Evolutionary conservation across 1,140 invertebrate genomes (phyloP).

Genomic region (Phortica variegata): DNA sequence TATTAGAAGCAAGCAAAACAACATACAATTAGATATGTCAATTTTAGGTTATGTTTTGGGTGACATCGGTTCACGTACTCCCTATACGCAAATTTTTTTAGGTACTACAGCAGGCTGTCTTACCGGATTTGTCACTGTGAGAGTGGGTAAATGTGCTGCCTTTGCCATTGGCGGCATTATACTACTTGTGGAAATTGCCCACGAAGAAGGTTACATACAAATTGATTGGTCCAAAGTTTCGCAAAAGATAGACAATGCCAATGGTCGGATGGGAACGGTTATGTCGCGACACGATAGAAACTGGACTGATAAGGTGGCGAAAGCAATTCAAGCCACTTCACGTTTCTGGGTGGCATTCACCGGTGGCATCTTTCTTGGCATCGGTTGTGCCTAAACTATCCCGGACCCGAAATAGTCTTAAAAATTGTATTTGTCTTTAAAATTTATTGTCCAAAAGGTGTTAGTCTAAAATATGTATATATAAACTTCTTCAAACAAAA

Average conservation of each 20-base stretch:
- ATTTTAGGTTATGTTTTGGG: neutral
- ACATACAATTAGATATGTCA: slow-evolving; percentile 3
- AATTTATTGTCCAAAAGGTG: too few species aligned
- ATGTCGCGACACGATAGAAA: slow-evolving; percentile 69
- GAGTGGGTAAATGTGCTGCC: slow-evolving; percentile 84
- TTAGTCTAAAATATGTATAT: too few species aligned
- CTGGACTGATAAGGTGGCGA: slow-evolving; percentile 6
- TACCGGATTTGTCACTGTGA: slow-evolving; percentile 82
- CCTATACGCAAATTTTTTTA: too few species aligned
- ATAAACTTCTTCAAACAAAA: too few species aligned
- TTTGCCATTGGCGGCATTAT: slow-evolving; percentile 81
- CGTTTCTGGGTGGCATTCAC: too few species aligned
- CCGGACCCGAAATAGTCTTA: too few species aligned
- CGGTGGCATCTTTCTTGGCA: too few species aligned
- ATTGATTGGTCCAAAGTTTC: slow-evolving; percentile 84
- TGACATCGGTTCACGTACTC: too few species aligned
- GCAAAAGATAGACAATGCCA: slow-evolving; percentile 76
- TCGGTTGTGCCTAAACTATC: too few species aligned
- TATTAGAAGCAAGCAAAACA: slow-evolving; percentile 1
- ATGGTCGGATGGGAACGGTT: too few species aligned
- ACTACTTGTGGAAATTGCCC: slow-evolving; percentile 81
- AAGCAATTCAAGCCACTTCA: too few species aligned
- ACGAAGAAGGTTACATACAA: slow-evolving; percentile 83
- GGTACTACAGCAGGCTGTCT: slow-evolving; percentile 31
- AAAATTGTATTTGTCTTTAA: too few species aligned